Conservation (phyloP, 2,797 vertebrate genomes). For the Anniella stebbinsi region DNA sequence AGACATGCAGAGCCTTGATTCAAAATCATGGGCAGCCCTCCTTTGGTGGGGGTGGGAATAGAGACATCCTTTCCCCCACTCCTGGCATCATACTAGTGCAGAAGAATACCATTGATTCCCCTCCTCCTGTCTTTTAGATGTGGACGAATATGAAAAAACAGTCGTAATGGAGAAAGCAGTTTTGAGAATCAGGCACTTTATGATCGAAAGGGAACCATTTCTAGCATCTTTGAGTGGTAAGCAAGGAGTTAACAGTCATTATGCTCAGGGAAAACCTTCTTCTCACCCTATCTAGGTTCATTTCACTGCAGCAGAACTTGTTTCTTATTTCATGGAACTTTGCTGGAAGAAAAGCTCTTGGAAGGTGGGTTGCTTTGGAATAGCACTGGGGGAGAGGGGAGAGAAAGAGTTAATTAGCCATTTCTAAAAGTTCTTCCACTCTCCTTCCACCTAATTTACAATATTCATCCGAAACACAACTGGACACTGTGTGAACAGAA, state of each 20-base stretch:
- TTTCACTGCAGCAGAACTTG: no score
- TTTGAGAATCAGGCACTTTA: not conserved
- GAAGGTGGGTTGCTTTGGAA: not conserved
- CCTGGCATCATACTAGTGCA: not conserved
- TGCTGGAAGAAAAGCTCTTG: not conserved
- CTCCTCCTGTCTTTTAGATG: not conserved
- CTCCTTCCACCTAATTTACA: not conserved
- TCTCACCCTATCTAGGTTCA: not conserved
- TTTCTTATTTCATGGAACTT: no score
- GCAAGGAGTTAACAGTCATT: no score
- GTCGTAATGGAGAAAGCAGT: not conserved
- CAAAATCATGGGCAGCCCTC: not conserved
- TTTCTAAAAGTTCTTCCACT: not conserved
- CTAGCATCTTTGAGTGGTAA: not conserved
- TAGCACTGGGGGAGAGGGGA: not conserved
- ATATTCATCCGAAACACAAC: no score
- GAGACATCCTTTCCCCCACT: not conserved
- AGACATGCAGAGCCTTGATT: not conserved
- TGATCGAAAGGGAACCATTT: not conserved
- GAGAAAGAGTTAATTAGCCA: not conserved
- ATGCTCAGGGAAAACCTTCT: no score
- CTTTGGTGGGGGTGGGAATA: not conserved
- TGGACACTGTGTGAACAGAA: no score
- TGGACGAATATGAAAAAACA: rapidly evolving
- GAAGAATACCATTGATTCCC: no score